Base-by-base conservation (phyloP, 2,113 vertebrate genomes). In the Eublepharis macularius region DNA sequence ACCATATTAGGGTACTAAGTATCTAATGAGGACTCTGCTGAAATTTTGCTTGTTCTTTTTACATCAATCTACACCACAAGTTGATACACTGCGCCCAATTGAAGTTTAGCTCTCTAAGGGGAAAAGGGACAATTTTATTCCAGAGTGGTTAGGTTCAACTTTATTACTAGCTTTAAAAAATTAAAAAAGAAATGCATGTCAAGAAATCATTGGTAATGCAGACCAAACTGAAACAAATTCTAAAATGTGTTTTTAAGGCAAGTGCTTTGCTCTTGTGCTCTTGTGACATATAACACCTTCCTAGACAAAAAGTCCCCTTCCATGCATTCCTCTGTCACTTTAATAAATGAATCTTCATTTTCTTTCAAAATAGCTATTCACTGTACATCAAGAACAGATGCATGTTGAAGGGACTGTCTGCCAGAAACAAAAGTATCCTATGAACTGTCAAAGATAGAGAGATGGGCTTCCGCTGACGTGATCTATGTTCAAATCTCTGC, bases 271-370 rank as follows among this genome's bases (percentile, higher is more conserved):
- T 43, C n/a, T 73, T 47, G 8, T 65, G n/a, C n/a, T 66, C 78
- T 81, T 85, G 14, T 26, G 63, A 63, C 84, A 49, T 70, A 77
- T 87, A 89, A 66, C n/a, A 26, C 84, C 89, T 89, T 86, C 82
- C 86, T 79, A 89, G 49, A 80, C 72, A 81, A 47, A 69, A 26
- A 80, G 76, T 89, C 82, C 80, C 69, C 74, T 82, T 72, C 87
- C 88, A 89, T 82, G 83, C 17, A 83, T 84, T 89, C 91, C 75
- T 87, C 76, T 91, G 86, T 81, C 89, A 86, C 65, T 57, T 86
- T 6, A 89, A 86, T 63, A 93, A 91, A 85, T 79, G 68, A 82
- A 82, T 81, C 41, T 45, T 87, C 80, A 76, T 87, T 92, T 80
- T 87, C 51, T 75, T 92, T 92, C 54, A 80, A 41, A 92, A 86